phyloP scores from a whole-genome alignment of 2,797 vertebrate species.

The Platalea minor region DNA sequence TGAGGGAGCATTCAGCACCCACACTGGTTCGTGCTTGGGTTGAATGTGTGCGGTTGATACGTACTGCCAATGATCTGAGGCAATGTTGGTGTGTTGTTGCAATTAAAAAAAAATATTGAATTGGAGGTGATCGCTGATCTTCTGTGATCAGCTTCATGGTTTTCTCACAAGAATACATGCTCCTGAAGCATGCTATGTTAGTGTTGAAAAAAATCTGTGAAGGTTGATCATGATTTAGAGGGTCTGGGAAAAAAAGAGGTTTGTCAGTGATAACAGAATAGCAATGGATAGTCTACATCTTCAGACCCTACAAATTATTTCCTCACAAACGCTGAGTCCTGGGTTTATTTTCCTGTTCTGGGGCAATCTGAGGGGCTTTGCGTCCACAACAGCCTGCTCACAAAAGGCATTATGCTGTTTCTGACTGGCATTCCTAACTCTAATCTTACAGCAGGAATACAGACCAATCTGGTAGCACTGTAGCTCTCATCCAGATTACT shows the following conservation, averaged over 20 bases:
- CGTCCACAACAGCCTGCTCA: background rate
- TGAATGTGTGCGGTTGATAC: accelerated
- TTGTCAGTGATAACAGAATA: background rate
- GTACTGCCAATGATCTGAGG: background rate
- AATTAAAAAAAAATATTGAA: background rate
- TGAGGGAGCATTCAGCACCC: background rate
- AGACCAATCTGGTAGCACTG: background rate
- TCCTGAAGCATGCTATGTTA: background rate
- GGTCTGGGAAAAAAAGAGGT: background rate
- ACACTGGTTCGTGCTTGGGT: background rate
- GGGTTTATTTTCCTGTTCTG: background rate
- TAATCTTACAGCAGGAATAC: background rate
- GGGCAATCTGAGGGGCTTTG: background rate
- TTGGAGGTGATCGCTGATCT: background rate
- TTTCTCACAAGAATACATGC: background rate
- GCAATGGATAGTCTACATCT: background rate
- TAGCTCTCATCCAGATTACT: background rate
- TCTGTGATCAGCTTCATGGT: background rate
- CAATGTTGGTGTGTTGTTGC: background rate
- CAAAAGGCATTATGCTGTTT: background rate
- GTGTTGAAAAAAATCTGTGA: background rate
- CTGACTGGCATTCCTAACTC: background rate
- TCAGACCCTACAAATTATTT: background rate
- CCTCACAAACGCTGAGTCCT: background rate
- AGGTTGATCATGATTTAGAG: background rate